Evolutionary conservation across 1,140 invertebrate genomes (phyloP).

Genomic region (Pteromalus puparum): DNA sequence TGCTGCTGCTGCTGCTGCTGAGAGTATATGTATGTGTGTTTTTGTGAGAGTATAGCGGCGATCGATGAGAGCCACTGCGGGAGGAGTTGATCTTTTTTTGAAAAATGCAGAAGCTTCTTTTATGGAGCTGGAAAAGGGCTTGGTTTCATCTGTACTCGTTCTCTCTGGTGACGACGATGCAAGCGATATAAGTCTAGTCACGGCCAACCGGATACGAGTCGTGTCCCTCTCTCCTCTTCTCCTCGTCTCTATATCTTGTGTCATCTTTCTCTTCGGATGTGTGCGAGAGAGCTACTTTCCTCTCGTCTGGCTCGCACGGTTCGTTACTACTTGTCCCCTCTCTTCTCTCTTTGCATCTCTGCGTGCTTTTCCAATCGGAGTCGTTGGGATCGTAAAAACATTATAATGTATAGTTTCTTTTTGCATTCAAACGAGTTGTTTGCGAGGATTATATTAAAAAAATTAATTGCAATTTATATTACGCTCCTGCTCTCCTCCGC

Average conservation of each 20-base stretch:
- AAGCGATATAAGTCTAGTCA: too few species aligned
- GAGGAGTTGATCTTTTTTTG: neutral
- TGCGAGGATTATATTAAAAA: too few species aligned
- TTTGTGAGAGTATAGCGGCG: too few species aligned
- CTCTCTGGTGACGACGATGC: slow-evolving; percentile 48
- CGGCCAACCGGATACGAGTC: slow-evolving; percentile 59
- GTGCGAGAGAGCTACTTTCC: neutral
- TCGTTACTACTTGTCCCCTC: slow-evolving; percentile 7
- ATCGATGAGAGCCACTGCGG: neutral
- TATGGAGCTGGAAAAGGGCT: neutral
- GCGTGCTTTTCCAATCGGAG: too few species aligned
- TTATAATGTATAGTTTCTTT: too few species aligned
- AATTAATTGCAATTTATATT: too few species aligned
- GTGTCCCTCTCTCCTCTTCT: neutral
- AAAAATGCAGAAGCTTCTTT: neutral
- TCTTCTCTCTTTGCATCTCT: too few species aligned
- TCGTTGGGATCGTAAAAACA: too few species aligned
- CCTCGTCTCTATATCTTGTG: neutral
- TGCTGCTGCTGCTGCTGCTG: too few species aligned
- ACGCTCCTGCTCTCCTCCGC: neutral
- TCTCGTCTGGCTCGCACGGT: neutral
- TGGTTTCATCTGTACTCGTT: neutral
- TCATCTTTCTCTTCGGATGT: neutral
- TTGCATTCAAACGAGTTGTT: too few species aligned
- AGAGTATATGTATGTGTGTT: neutral